phyloP scores from a whole-genome alignment of 2,888 invertebrate species.

The Chesias legatella region DNA sequence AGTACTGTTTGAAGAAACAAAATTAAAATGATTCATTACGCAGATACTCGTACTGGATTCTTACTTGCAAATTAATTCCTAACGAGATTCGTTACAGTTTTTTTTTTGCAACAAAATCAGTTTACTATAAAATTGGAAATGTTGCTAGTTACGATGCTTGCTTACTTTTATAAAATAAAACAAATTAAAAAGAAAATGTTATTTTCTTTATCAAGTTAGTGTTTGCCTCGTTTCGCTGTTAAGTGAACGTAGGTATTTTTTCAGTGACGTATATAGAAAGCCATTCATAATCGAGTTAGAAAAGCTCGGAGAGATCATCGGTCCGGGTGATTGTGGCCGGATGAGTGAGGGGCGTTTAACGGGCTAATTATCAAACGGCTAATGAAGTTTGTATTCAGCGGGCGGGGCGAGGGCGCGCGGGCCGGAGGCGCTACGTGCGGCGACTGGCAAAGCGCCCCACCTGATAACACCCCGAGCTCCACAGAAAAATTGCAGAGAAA shows the following conservation, averaged over 20 bases:
- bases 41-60: too few species aligned
- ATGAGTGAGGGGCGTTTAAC: conserved; percentile 76
- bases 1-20: conserved; percentile 28
- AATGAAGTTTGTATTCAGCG: conserved; percentile 81
- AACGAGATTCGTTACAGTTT: too few species aligned
- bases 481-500: conserved; percentile 80
- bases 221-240: not conserved
- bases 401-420: conserved; percentile 61
- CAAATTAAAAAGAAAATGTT: not conserved
- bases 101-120: too few species aligned
- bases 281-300: conserved; percentile 25
- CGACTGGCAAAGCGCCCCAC: conserved; percentile 74
- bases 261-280: conserved; percentile 15
- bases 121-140: too few species aligned
- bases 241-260: conserved; percentile 4
- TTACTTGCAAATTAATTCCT: too few species aligned
- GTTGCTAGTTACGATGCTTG: not conserved
- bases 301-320: conserved; percentile 39
- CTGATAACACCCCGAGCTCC: conserved; percentile 76
- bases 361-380: conserved; percentile 81
- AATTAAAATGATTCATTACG: conserved; percentile 32
- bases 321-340: conserved; percentile 53
- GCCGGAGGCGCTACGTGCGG: conserved; percentile 67
- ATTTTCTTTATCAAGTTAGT: not conserved
- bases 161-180: not conserved